Evolutionary conservation across 1,140 invertebrate species (phyloP).

Genomic region (Drosophila arawakana): DNA sequence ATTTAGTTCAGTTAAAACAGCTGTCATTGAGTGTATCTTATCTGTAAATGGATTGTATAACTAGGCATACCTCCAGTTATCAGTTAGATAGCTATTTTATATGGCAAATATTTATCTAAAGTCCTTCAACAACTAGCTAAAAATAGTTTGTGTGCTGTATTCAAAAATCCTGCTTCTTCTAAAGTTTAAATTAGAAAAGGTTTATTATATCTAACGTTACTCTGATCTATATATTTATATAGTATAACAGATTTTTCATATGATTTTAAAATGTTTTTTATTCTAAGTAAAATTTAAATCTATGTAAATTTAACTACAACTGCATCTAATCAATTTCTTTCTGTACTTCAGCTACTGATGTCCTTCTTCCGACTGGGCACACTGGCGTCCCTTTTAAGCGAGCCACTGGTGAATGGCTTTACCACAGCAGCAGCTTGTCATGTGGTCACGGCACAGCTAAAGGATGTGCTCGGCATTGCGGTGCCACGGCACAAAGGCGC

Average conservation of each 20-base stretch:
- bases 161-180: no score
- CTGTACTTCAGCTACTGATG: conserved; percentile 89
- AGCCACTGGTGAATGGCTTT: conserved; percentile 95
- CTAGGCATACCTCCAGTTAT: neutral
- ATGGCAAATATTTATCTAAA: neutral
- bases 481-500: conserved; percentile 88
- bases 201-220: no score
- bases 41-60: neutral
- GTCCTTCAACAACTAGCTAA: no score
- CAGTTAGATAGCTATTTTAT: neutral
- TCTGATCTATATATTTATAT: no score
- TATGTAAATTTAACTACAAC: no score
- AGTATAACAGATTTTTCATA: no score
- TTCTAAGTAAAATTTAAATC: no score
- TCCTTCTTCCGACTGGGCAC: conserved; percentile 92
- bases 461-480: conserved; percentile 92
- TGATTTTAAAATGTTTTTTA: no score
- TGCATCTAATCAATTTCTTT: conserved; percentile 15
- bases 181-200: no score
- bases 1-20: neutral
- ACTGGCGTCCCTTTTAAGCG: conserved; percentile 93
- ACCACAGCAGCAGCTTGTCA: conserved; percentile 96
- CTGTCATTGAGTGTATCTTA: neutral
- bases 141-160: no score
- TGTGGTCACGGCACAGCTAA: conserved; percentile 95